Conservation (phyloP, 2,797 vertebrate genomes). For the Gambusia yucatana region DNA sequence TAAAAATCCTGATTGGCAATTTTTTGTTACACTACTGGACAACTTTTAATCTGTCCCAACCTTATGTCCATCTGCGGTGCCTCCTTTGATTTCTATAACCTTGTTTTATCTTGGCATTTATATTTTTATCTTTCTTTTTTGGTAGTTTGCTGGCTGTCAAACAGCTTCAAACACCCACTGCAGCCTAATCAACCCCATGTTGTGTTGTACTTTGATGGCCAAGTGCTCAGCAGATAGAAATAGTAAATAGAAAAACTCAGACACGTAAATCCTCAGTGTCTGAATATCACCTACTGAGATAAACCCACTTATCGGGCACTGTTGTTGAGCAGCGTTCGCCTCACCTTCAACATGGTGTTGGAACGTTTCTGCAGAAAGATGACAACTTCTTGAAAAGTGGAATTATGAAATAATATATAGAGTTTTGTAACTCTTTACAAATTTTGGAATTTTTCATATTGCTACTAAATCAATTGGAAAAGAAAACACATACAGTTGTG, state of each 20-base stretch:
- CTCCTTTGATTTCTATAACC: slow-evolving; percentile 67
- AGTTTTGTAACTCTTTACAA: neutral
- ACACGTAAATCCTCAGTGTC: slow-evolving; percentile 1
- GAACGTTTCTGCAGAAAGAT: neutral
- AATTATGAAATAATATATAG: neutral
- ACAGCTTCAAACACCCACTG: slow-evolving; percentile 23
- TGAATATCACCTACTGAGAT: neutral
- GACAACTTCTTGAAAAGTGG: neutral
- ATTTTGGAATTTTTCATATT: neutral
- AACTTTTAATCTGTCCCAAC: slow-evolving; percentile 60
- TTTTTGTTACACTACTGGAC: slow-evolving; percentile 65
- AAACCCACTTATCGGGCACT: neutral
- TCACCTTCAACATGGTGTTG: neutral
- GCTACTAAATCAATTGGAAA: neutral
- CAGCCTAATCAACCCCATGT: slow-evolving; percentile 48
- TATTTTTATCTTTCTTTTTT: slow-evolving; percentile 11
- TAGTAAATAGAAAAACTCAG: slow-evolving; percentile 9
- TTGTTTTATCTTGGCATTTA: slow-evolving; percentile 52
- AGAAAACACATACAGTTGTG: neutral
- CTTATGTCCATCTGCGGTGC: slow-evolving; percentile 50
- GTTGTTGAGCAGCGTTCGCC: neutral
- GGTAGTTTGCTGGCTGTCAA: slow-evolving; percentile 17
- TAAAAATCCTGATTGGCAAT: slow-evolving; percentile 72
- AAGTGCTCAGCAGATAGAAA: slow-evolving; percentile 14
- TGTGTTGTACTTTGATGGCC: slow-evolving; percentile 32